Evolutionary conservation across 2,113 vertebrate genomes (phyloP).

Genomic region (Semicossyphus pulcher): DNA sequence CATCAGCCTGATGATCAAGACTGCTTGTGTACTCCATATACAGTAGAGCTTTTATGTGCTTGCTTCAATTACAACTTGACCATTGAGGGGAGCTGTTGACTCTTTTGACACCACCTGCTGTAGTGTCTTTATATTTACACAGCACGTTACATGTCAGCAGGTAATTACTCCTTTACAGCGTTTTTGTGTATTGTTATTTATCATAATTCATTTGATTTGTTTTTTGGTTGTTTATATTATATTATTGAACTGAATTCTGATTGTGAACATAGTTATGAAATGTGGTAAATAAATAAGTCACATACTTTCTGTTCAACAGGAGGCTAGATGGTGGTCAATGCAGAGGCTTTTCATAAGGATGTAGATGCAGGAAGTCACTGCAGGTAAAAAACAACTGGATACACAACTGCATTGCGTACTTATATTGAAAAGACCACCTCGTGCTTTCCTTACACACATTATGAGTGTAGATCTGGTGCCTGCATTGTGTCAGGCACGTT

Average conservation of each 20-base stretch:
- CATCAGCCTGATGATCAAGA: too few relatives aligned
- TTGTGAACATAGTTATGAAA: not conserved
- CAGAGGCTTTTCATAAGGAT: too few relatives aligned
- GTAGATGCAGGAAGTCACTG: not conserved
- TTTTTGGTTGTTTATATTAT: not conserved
- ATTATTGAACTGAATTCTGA: not conserved
- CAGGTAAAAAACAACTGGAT: not conserved
- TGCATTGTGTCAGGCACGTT: slow-evolving; percentile 27
- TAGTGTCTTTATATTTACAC: slow-evolving; percentile 18
- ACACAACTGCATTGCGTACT: not conserved
- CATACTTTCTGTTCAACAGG: not conserved
- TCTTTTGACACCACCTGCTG: slow-evolving; percentile 46
- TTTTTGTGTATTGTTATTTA: too few relatives aligned
- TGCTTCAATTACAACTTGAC: slow-evolving; percentile 30
- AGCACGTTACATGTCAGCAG: not conserved
- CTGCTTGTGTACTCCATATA: too few relatives aligned
- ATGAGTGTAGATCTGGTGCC: slow-evolving; percentile 9
- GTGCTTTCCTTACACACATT: not conserved
- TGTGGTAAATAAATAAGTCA: not conserved
- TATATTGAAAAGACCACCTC: not conserved
- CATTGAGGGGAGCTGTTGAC: slow-evolving; percentile 71
- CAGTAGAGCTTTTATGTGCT: too few relatives aligned
- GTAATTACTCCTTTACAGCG: not conserved
- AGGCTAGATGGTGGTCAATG: too few relatives aligned
- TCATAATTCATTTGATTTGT: too few relatives aligned